Base-by-base conservation (phyloP, 2,113 vertebrate genomes). In the Etheostoma cragini region DNA sequence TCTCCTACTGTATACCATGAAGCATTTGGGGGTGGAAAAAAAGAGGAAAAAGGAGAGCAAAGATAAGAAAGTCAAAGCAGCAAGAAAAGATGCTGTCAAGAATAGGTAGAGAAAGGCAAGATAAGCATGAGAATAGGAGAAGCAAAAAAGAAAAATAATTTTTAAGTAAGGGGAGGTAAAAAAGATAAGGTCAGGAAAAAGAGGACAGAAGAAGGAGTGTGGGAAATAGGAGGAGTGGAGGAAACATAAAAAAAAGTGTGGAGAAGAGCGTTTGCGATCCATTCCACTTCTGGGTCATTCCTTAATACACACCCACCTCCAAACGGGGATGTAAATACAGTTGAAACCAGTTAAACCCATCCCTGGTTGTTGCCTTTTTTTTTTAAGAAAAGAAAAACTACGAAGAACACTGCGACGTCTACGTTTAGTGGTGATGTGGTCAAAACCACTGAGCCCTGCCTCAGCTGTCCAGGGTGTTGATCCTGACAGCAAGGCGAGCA, bases 391-490 rank as follows among this genome's bases (percentile, higher is more conserved):
- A 75, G n/a, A 74, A 52, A 26, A 76, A 73, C n/a, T 33, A 46
- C 49, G 54, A 73, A 57, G 42, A 84, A 42, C 69, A 4, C 50
- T 69, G 53, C 24, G 33, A 61, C 21, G 15, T 65, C 72, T 87
- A 62, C 64, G 85, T 83, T 88, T 86, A 79, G 80, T 70, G 73
- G 72, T 74, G 10, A 77, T 58, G 79, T 45, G 86, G 83, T 83
- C 38, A 57, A 63, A 77, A 79, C 76, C 86, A 82, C 87, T 15
- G 77, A 83, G 64, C 80, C 50, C 7, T 81, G 80, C 77, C 42
- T 61, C 88, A 76, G 81, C 85, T 87, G 87, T 78, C 88, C 83
- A 67, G 86, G 76, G 86, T 90, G 88, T 91, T 91, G 80, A 90
- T 92, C 84, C 85, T 88, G 85, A 91, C 86, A 85, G 80, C 76